Evolutionary conservation across 2,888 invertebrate genomes (phyloP).

Genomic region (Drosophila lacicola): DNA sequence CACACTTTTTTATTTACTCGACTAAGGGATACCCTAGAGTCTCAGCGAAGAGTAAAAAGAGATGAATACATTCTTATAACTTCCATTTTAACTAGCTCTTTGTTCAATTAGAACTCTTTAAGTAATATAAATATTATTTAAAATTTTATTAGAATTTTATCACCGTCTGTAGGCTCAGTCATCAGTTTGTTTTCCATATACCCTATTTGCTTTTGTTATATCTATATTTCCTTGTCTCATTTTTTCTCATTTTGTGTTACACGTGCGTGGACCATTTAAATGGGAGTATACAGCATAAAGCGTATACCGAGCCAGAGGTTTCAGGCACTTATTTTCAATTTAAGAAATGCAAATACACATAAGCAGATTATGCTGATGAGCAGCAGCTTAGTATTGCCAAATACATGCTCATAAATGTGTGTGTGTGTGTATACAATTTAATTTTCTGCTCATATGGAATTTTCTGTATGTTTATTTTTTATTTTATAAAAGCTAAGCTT

Average conservation of each 20-base stretch:
- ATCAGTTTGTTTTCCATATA: not conserved
- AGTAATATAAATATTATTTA: not conserved
- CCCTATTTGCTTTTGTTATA: not conserved
- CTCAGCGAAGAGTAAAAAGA: no score
- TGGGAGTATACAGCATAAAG: slow-evolving; percentile 14
- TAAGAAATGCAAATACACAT: slow-evolving; percentile 47
- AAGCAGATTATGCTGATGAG: slow-evolving; percentile 57
- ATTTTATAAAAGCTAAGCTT: not conserved
- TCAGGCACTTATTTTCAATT: slow-evolving; percentile 46
- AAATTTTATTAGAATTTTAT: not conserved
- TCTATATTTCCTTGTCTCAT: not conserved
- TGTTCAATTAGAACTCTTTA: not conserved
- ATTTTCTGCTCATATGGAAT: slow-evolving; percentile 22
- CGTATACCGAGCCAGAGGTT: slow-evolving; percentile 6
- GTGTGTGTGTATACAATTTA: slow-evolving; percentile 17
- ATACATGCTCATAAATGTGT: slow-evolving; percentile 9
- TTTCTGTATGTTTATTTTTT: not conserved
- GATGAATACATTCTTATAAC: no score
- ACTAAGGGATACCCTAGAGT: slow-evolving; percentile 15
- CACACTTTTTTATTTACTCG: not conserved
- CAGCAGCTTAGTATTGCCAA: slow-evolving; percentile 35
- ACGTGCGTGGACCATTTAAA: slow-evolving; percentile 33
- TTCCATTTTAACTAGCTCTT: no score
- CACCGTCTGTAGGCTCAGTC: not conserved
- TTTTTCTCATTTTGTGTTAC: slow-evolving; percentile 1